Percentiles rank a stretch among this genome's conserved stretches.
These are phyloP conservation scores for Nephotettix cincticeps DNA, from an alignment of 1,140 invertebrate species.

Conservation along the genomic window DNA sequence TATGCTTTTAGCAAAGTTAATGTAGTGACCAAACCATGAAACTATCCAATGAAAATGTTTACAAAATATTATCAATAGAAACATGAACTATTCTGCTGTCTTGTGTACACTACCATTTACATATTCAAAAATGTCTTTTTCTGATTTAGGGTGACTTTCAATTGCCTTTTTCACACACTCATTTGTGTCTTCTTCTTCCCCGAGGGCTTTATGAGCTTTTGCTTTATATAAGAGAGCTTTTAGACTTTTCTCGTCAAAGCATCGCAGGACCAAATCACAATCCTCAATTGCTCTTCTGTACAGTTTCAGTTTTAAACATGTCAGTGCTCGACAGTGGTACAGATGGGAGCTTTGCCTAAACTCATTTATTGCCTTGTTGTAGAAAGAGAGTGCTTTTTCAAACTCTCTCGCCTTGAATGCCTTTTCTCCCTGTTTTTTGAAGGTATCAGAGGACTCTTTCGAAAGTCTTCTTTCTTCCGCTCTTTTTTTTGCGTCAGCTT, in stretches of 20 bases:
- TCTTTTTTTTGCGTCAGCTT: conserved; percentile 6
- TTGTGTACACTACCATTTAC: background rate
- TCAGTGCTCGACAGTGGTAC: background rate
- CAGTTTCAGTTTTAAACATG: background rate
- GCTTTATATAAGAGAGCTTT: conserved; percentile 1
- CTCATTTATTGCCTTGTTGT: background rate
- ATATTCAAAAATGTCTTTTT: background rate
- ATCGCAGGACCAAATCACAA: background rate
- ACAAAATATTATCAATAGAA: too few relatives aligned
- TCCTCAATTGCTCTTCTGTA: background rate
- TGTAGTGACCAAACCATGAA: too few relatives aligned
- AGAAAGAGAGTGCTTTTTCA: background rate
- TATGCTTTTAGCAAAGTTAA: too few relatives aligned
- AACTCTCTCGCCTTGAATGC: background rate
- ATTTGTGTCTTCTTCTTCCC: background rate
- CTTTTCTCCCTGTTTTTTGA: background rate
- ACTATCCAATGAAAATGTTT: too few relatives aligned
- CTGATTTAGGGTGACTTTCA: background rate
- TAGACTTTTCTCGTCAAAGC: background rate
- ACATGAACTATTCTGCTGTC: too few relatives aligned
- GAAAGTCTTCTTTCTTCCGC: background rate
- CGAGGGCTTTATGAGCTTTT: background rate
- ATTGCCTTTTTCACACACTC: conserved; percentile 2
- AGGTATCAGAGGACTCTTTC: background rate
- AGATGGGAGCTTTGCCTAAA: background rate